Base-by-base conservation (phyloP, 2,113 vertebrate species). In the Arvicanthis niloticus region DNA sequence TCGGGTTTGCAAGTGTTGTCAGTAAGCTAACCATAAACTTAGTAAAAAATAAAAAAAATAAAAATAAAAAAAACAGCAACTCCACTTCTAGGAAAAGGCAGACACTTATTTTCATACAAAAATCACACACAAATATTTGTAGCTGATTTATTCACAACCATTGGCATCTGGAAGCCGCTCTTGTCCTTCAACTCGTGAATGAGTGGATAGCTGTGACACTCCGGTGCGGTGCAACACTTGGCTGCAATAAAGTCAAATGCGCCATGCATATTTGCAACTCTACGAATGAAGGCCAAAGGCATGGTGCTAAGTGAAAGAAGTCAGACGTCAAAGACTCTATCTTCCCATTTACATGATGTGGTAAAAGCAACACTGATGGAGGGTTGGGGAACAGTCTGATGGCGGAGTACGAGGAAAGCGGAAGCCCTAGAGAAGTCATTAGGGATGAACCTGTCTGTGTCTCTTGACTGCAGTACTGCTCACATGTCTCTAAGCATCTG, bases 91-190 rank as follows among this genome's bases (percentile, higher is more conserved):
- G 21, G 24, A 88, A 75, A 87, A 95, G 37, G 48, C 34, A 92
- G 84, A 60, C 92, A 73, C 9, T 67, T 62, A 48, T 45, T 94
- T 95, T 70, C 87, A 84, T 29, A n/a, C 9, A 29, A 96, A 88
- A 84, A 68, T 34, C 48, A 40, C 48, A 45, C 29, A 24, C 42
- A 58, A 90, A 56, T 91, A 13, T 48, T 80, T 78, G 45, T 91
- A 37, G 24, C 42, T 94, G 53, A 82, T 91, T 81, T 82, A 58
- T 77, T 94, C 48, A 34, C 78, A 53, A 45, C 45, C 40, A 76
- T 45, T 17, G 58, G n/a, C 77, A 91, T 94, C 77, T 94, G 68
- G 88, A 93, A 70, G 58, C 5, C 65, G 29, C 1, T 58, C 42
- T 22, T 26, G 5, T 22, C 84, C 82, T 93, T 91, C 62, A 84